These are phyloP conservation scores for Nipponia nippon DNA, from an alignment of 2,113 vertebrate species.

Conservation along the genomic window DNA sequence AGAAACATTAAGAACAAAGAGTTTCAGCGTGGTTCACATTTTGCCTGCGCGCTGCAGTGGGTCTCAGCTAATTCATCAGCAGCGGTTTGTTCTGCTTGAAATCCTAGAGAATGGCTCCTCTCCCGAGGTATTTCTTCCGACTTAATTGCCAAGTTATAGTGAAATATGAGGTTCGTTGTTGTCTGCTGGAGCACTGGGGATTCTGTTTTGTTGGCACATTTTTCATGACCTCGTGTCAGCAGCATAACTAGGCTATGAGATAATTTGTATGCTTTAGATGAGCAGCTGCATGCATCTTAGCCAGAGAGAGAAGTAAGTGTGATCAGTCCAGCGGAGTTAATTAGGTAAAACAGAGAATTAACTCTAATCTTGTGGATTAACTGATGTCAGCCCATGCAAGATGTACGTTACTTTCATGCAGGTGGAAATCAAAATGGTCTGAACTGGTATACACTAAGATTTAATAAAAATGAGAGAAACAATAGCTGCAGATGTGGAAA, in stretches of 20 bases:
- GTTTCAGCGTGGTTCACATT: not conserved
- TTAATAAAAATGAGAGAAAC: not conserved
- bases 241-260: slow-evolving; percentile 60
- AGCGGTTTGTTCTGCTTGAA: slow-evolving; percentile 23
- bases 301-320: not conserved
- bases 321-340: slow-evolving; percentile 18
- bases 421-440: not conserved
- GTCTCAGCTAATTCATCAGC: slow-evolving; percentile 26
- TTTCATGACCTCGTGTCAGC: slow-evolving; percentile 47
- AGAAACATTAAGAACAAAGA: not conserved
- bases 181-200: slow-evolving; percentile 29
- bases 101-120: slow-evolving; percentile 23
- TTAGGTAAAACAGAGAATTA: slow-evolving; percentile 31
- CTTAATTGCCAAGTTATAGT: slow-evolving; percentile 60
- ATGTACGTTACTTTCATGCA: not conserved
- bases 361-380: not conserved
- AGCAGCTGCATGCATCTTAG: slow-evolving; percentile 34
- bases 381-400: not conserved
- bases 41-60: not conserved
- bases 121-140: not conserved
- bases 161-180: slow-evolving; percentile 55
- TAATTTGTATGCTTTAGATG: slow-evolving; percentile 55
- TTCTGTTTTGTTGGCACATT: slow-evolving; percentile 51
- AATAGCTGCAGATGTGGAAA: not conserved
- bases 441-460: not conserved